Conservation (phyloP, 2,797 vertebrate species). For the Dryobates pubescens region DNA sequence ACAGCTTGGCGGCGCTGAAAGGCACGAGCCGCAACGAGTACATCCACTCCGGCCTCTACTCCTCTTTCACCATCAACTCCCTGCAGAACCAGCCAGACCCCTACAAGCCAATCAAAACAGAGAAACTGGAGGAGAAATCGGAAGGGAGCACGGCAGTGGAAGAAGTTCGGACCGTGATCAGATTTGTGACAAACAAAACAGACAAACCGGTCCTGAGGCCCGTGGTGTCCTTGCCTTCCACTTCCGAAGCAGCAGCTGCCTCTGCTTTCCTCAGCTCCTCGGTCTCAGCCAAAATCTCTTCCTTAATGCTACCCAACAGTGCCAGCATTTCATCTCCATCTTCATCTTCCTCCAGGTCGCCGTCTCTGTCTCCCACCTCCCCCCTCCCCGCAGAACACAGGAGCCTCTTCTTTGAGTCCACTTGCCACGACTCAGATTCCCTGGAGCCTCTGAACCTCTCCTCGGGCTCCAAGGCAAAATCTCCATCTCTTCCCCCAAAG, state of each 20-base stretch:
- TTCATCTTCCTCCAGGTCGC: slow-evolving; percentile 80
- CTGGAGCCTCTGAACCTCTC: slow-evolving; percentile 93
- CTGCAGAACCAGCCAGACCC: slow-evolving; percentile 86
- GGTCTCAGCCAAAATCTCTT: slow-evolving; percentile 81
- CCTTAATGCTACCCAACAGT: slow-evolving; percentile 76
- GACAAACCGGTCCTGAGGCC: slow-evolving; percentile 82
- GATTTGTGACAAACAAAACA: slow-evolving; percentile 88
- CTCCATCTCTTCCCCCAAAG: slow-evolving; percentile 87
- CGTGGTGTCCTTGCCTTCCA: slow-evolving; percentile 82
- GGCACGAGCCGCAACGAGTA: slow-evolving; percentile 88
- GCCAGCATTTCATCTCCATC: slow-evolving; percentile 79
- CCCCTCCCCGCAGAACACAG: slow-evolving; percentile 81
- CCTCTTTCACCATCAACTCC: slow-evolving; percentile 91
- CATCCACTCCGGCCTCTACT: slow-evolving; percentile 91
- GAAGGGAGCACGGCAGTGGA: slow-evolving; percentile 81
- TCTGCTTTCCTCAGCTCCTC: slow-evolving; percentile 80
- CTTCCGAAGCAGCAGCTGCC: slow-evolving; percentile 76
- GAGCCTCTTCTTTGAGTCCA: slow-evolving; percentile 81
- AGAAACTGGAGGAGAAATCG: slow-evolving; percentile 77
- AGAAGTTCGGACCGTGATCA: slow-evolving; percentile 92
- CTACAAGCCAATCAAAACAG: slow-evolving; percentile 86
- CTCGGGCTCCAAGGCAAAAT: slow-evolving; percentile 88
- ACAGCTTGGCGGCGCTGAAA: slow-evolving; percentile 79
- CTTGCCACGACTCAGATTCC: slow-evolving; percentile 81
- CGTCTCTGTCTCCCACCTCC: slow-evolving; percentile 81